Conservation (phyloP, 2,888 invertebrate species). For the Dynastes tityus region DNA sequence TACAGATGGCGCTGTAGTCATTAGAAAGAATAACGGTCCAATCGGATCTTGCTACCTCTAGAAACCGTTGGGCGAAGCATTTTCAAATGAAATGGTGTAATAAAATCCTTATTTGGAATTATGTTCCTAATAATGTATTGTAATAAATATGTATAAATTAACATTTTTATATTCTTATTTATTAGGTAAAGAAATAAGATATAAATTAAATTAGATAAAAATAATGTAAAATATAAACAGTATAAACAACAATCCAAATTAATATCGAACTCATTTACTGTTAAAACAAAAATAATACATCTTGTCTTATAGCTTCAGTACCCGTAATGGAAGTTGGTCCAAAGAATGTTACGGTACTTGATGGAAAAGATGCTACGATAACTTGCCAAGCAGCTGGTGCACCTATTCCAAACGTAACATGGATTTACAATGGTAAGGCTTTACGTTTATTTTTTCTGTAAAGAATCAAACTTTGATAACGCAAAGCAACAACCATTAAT, state of each 20-base stretch:
- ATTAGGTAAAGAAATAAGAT: no score
- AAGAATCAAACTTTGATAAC: slow-evolving; percentile 8
- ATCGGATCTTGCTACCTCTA: no score
- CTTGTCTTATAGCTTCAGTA: slow-evolving; percentile 79
- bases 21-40: no score
- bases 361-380: slow-evolving; percentile 93
- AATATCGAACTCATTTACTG: neutral
- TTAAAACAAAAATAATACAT: neutral
- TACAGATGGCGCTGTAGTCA: no score
- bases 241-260: neutral
- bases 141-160: no score
- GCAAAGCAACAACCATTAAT: neutral
- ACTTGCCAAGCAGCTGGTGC: slow-evolving; percentile 92
- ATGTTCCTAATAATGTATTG: no score
- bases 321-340: slow-evolving; percentile 91
- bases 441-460: neutral
- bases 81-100: neutral
- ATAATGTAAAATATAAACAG: neutral
- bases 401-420: slow-evolving; percentile 91
- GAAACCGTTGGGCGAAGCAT: neutral
- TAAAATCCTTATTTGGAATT: neutral
- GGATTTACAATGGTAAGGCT: slow-evolving; percentile 90
- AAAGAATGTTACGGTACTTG: slow-evolving; percentile 89
- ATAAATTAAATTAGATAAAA: no score
- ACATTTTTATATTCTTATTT: no score